These are phyloP conservation scores for Pagrus major DNA, from an alignment of 2,113 vertebrate species.

Conservation along the genomic window DNA sequence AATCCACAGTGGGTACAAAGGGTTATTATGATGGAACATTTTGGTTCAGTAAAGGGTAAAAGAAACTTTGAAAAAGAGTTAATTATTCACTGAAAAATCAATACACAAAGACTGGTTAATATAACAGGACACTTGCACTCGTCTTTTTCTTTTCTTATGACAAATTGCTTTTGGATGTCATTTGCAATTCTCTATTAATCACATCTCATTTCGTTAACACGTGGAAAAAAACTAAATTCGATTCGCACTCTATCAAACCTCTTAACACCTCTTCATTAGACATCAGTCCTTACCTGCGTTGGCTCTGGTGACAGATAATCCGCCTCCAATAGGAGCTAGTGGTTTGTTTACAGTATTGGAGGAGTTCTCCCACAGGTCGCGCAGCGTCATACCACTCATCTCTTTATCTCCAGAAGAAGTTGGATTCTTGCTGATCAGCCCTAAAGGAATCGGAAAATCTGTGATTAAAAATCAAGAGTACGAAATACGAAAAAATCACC, in stretches of 20 bases:
- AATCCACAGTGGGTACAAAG: not conserved
- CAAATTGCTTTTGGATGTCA: not conserved
- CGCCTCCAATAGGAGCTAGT: constrained; percentile 83
- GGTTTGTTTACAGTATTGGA: constrained; percentile 81
- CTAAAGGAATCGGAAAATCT: constrained; percentile 75
- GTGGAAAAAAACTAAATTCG: too few species aligned
- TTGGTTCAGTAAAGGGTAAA: not conserved
- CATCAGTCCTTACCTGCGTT: constrained; percentile 73
- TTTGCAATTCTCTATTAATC: not conserved
- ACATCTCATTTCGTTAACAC: not conserved
- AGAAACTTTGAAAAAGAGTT: not conserved
- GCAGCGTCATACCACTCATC: constrained; percentile 67
- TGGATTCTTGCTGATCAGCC: constrained; percentile 91
- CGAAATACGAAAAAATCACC: not conserved
- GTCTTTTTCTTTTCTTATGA: not conserved
- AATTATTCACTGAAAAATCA: not conserved
- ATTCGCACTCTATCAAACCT: constrained; percentile 13
- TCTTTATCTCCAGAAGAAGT: constrained; percentile 85
- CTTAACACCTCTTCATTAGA: constrained; percentile 14
- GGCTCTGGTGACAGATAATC: constrained; percentile 85
- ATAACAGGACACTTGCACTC: not conserved
- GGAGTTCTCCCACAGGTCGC: constrained; percentile 87
- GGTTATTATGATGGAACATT: not conserved
- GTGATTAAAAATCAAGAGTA: not conserved
- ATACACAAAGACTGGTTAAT: not conserved